Base-by-base conservation (phyloP, 2,113 vertebrate genomes). In the Nycticebus coucang region DNA sequence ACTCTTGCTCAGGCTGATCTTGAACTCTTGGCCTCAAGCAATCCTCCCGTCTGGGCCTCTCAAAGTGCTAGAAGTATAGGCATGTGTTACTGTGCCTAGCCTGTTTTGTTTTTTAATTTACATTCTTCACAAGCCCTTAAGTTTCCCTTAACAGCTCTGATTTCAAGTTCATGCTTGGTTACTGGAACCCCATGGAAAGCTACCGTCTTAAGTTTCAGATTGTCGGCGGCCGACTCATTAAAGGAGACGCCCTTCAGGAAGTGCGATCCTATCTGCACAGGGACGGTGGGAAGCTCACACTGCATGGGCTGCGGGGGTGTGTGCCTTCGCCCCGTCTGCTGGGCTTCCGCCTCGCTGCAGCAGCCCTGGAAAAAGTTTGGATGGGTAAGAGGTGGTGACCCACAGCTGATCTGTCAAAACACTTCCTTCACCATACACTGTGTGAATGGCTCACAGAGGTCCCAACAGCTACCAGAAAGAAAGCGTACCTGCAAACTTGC, bases 141-240 rank as follows among this genome's bases (percentile, higher is more conserved):
- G 18, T 62, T 83, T 59, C 68, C 87, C n/a, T 41, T 71, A 94
- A 96, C 7, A 97, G 77, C 53, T 84, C 66, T 95, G 41, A 69
- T 94, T 93, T 79, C 60, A 83, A 60, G 84, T 79, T 93, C 50
- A 95, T 33, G 62, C 41, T 81, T 66, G 1, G 24, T 14, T 83
- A 24, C 18, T 84, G 33, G 59, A 95, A 94, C 64, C 75, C 87
- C 83, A 95, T 1, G 33, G 72, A 89, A 95, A 95, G 37, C 78
- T 99, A 99, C 99, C 99, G 98, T 99, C 98, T 99, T 99, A 81
- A 99, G 98, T 97, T 99, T 99, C 96, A 99, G 99, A 98, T 99
- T 99, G 97, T 99, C 99, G 8, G 99, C 98, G 2, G 99, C 99
- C 0, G 99, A 99, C 98, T 99, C 99, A 1, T 99, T 99, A 96